Base-by-base conservation (phyloP, 2,888 invertebrate genomes). In the Cotesia congregata region DNA sequence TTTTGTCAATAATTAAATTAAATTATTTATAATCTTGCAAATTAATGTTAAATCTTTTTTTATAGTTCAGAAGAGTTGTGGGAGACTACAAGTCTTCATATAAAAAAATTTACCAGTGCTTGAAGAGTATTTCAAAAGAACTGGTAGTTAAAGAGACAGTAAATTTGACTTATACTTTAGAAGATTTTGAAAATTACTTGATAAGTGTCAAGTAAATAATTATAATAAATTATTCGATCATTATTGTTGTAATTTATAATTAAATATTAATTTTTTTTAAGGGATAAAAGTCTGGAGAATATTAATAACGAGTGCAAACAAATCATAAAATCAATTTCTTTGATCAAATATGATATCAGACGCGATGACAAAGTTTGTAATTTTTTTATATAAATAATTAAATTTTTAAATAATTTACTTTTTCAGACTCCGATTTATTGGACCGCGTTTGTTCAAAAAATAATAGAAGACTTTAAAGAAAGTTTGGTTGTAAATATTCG, bases 401-500 rank as follows among this genome's bases (percentile, higher is more conserved):
- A 62, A 20, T 17, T 5, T 1, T 15, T 7, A 62, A 15, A 20
- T 17, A 6, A 38, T 30, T 61, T 17, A 4, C 5, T 65, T 74
- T 86, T 88, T 50, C 77, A 95, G 95, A 94, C 95, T 91, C 92
- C 93, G 64, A 90, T 92, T 74, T 92, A 95, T 86, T 96, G 96
- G 96, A 90, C 93, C 12, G 91, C 91, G 79, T 96, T 95, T 88
- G 92, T 95, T 0, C 91, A 92, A 83, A 92, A 93, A 86, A 94
- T 95, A 87, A 96, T 96, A 87, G 87, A 90, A 15, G 91, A 95
- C 86, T 89, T 96, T 77, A 94, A 95, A 89, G 94, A 94, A 86
- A 94, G 96, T 0, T 85, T 95, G 65, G 89, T 92, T 75, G 90
- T 93, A 61, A 91, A 93, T 80, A 91, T 93, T 1, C 93, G 92